phyloP scores from a whole-genome alignment of 2,888 invertebrate species.

The Calliopum simillimum region DNA sequence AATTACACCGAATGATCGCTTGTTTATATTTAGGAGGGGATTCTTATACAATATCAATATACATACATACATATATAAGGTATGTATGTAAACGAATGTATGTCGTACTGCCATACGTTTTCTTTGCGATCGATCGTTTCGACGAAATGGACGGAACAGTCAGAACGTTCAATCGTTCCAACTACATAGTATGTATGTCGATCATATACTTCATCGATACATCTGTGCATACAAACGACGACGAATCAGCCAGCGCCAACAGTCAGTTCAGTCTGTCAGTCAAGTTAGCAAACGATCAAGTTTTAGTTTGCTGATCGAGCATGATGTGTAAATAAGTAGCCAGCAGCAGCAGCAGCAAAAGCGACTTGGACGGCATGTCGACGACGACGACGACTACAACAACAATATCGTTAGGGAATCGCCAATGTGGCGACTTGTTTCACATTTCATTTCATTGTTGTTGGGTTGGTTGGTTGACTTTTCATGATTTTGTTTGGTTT shows the following conservation, averaged over 20 bases:
- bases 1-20: slow-evolving; percentile 35
- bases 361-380: slow-evolving; percentile 1
- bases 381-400: slow-evolving; percentile 6
- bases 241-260: not conserved
- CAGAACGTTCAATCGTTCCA: slow-evolving; percentile 5
- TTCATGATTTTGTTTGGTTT: not conserved
- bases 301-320: slow-evolving; percentile 28
- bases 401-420: slow-evolving; percentile 54
- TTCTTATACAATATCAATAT: not conserved
- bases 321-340: slow-evolving; percentile 30
- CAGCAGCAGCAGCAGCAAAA: slow-evolving; percentile 14
- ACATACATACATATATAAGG: too few species aligned
- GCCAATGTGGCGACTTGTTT: slow-evolving; percentile 58
- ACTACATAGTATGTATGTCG: too few species aligned
- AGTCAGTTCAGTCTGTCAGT: not conserved
- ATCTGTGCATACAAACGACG: slow-evolving; percentile 15
- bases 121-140: not conserved
- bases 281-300: not conserved
- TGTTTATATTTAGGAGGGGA: slow-evolving; percentile 33
- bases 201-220: slow-evolving; percentile 17
- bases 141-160: not conserved
- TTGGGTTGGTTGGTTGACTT: not conserved
- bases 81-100: not conserved
- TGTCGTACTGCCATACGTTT: not conserved
- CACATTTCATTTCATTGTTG: slow-evolving; percentile 36